A percentile compares a stretch with the other conserved stretches of the same genome.
Conservation (phyloP, 2,797 vertebrate species). For the Carcharodon carcharias region DNA sequence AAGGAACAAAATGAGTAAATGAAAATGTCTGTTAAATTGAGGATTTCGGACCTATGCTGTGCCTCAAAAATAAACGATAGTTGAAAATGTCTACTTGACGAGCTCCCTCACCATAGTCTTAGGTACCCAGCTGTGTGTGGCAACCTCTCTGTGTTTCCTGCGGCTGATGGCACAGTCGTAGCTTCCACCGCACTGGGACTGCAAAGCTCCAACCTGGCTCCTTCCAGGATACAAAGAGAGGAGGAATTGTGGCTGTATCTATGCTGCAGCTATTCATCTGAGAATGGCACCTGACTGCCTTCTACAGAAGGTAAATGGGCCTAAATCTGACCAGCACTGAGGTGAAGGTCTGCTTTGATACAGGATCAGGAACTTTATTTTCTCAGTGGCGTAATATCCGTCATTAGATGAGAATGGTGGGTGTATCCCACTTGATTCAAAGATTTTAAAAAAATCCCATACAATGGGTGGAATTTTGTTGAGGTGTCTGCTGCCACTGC, state of each 20-base stretch:
- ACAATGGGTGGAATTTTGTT: not conserved
- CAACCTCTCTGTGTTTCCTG: not conserved
- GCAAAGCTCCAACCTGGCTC: not conserved
- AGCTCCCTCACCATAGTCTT: not conserved
- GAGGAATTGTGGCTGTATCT: not conserved
- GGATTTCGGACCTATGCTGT: not conserved
- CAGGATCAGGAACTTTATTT: not conserved
- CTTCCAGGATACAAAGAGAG: not conserved
- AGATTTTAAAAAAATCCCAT: not conserved
- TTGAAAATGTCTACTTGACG: not conserved
- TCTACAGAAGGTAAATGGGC: not conserved
- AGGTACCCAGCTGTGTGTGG: not conserved
- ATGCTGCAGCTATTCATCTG: not conserved
- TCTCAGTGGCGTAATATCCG: not conserved
- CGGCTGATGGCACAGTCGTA: not conserved
- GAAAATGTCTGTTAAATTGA: not conserved
- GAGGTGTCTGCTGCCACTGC: too few species aligned
- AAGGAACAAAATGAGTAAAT: not conserved
- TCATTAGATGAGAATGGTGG: not conserved
- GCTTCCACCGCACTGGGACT: not conserved
- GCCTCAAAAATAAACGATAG: not conserved
- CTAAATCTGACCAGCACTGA: not conserved
- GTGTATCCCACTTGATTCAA: not conserved
- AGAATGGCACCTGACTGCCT: not conserved
- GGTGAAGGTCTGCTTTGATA: not conserved